These are phyloP conservation scores for Epizoanthus rinbou DNA, from an alignment of 92 coral and sea anemone species.

Conservation along the genomic window DNA sequence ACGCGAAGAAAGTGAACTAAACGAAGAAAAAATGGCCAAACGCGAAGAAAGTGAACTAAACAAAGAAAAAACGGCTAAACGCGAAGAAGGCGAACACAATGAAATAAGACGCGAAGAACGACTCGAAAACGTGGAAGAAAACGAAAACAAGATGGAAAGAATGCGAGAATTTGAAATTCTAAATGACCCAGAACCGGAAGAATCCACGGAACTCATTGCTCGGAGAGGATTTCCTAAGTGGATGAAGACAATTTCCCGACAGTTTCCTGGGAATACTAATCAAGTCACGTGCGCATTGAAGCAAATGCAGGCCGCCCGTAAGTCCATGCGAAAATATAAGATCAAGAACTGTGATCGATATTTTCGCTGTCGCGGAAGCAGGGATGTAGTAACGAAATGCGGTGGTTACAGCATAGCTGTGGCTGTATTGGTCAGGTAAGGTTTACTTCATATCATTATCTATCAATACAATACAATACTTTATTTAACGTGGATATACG, in stretches of 20 bases:
- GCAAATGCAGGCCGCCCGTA: slow-evolving; percentile 41
- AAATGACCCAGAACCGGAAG: background rate
- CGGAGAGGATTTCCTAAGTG: slow-evolving; percentile 7
- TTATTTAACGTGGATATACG: too few relatives aligned
- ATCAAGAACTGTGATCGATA: slow-evolving; percentile 52
- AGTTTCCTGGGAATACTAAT: slow-evolving; percentile 2
- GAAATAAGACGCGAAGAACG: background rate
- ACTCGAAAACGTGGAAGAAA: background rate
- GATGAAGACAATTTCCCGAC: slow-evolving; percentile 18
- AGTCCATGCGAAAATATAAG: slow-evolving; percentile 30
- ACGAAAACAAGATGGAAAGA: background rate
- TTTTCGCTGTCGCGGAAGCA: slow-evolving; percentile 57
- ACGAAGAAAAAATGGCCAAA: background rate
- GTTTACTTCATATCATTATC: background rate
- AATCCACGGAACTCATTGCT: background rate
- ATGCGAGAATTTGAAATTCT: background rate
- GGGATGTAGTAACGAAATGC: slow-evolving; percentile 44
- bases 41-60: background rate
- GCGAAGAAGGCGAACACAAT: background rate
- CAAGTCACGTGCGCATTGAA: slow-evolving; percentile 41
- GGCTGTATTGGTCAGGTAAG: slow-evolving; percentile 51
- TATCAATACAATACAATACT: too few relatives aligned
- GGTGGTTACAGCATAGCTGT: slow-evolving; percentile 47
- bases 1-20: background rate
- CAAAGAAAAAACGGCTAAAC: background rate